Evolutionary conservation across 2,113 vertebrate species (phyloP).

Genomic region (Struthidea cinerea): DNA sequence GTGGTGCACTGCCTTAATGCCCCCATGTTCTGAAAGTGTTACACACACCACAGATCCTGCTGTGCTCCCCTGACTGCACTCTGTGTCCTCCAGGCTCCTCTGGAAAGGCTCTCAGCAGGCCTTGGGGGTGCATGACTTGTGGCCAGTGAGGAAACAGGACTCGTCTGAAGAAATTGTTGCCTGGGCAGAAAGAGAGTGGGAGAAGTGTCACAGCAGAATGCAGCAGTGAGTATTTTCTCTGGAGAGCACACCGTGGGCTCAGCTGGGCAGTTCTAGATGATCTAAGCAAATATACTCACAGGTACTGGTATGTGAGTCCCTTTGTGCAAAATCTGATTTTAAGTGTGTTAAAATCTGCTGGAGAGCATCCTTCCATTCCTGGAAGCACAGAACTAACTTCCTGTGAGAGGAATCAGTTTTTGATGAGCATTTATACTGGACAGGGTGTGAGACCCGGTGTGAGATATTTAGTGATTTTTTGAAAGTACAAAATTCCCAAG

Average conservation of each 20-base stretch:
- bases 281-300: neutral
- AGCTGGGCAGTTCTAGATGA: neutral
- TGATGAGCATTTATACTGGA: neutral
- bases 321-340: neutral
- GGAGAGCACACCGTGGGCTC: neutral
- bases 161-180: constrained; percentile 83
- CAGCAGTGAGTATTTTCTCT: constrained; percentile 55
- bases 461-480: neutral
- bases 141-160: constrained; percentile 84
- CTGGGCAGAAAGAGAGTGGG: constrained; percentile 82
- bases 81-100: constrained; percentile 75
- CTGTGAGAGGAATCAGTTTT: neutral
- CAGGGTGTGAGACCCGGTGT: neutral
- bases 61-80: constrained; percentile 5
- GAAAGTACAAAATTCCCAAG: neutral
- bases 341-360: neutral
- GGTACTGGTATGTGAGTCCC: neutral
- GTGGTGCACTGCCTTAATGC: neutral
- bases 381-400: neutral
- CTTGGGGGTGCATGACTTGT: constrained; percentile 79
- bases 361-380: neutral
- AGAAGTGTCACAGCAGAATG: neutral
- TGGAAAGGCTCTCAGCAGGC: constrained; percentile 81
- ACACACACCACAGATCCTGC: neutral
- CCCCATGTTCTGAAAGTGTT: neutral